These are phyloP conservation scores for Bacillus rossius DNA, from an alignment of 1,140 invertebrate genomes.

Conservation along the genomic window DNA sequence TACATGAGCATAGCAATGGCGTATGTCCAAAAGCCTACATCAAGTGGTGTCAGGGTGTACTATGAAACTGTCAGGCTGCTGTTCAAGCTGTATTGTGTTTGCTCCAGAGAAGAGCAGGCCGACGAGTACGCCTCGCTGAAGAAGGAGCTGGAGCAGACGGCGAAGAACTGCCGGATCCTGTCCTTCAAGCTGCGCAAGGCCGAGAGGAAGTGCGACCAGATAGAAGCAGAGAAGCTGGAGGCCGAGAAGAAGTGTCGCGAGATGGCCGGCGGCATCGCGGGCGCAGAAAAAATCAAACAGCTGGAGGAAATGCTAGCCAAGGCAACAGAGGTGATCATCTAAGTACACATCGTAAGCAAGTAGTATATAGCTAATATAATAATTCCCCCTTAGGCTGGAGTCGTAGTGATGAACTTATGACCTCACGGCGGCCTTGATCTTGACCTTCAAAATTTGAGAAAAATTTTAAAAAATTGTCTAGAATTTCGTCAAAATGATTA, in stretches of 20 bases:
- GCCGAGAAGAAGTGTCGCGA: constrained; percentile 62
- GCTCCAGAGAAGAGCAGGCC: constrained; percentile 84
- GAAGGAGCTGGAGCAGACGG: constrained; percentile 90
- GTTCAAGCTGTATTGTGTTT: too few relatives aligned
- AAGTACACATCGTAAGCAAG: too few relatives aligned
- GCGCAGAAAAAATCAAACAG: constrained; percentile 59
- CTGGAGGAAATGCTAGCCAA: constrained; percentile 81
- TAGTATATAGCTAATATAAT: not conserved
- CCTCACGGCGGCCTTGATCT: too few relatives aligned
- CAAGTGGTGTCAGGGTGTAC: too few relatives aligned
- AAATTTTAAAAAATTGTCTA: too few relatives aligned
- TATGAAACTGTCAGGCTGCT: too few relatives aligned
- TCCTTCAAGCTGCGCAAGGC: constrained; percentile 97
- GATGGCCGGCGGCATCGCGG: constrained; percentile 49
- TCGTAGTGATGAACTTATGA: too few relatives aligned
- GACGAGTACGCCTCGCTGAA: constrained; percentile 94
- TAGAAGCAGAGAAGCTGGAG: constrained; percentile 78
- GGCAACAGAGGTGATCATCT: constrained; percentile 63
- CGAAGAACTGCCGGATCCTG: constrained; percentile 96
- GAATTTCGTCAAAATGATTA: too few relatives aligned
- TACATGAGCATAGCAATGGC: too few relatives aligned
- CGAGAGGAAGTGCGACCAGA: constrained; percentile 82
- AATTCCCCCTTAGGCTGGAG: too few relatives aligned
- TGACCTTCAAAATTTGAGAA: too few relatives aligned
- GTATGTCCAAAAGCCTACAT: too few relatives aligned